Evolutionary conservation across 2,113 vertebrate species (phyloP).

Genomic region (Platysternon megacephalum): DNA sequence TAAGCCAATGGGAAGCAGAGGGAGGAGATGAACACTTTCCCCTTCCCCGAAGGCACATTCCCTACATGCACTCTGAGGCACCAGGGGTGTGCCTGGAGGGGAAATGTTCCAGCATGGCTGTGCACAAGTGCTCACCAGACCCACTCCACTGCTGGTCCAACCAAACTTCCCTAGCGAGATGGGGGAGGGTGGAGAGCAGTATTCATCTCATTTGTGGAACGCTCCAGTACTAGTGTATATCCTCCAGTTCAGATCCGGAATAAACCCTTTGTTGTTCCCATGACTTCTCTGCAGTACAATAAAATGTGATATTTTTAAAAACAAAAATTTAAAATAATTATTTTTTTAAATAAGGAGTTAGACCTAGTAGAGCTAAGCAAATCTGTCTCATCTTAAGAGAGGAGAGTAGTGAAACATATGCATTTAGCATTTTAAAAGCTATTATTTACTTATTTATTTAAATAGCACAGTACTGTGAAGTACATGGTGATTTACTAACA

Average conservation of each 20-base stretch:
- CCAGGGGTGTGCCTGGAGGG: background rate
- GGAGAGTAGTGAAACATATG: accelerated
- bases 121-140: background rate
- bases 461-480: background rate
- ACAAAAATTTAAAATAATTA: accelerated
- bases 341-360: background rate
- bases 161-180: background rate
- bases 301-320: background rate
- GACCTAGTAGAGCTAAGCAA: background rate
- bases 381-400: background rate
- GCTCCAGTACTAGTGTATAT: background rate
- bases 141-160: background rate
- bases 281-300: background rate
- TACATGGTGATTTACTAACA: background rate
- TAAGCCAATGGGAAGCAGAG: too few species aligned
- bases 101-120: background rate
- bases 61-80: background rate
- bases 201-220: background rate
- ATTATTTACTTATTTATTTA: background rate
- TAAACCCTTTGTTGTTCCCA: background rate
- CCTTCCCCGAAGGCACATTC: background rate
- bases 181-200: accelerated
- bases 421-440: background rate
- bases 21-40: background rate
- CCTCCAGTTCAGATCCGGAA: background rate